A percentile compares a stretch with the other conserved stretches of the same genome.
Evolutionary conservation across 1,140 invertebrate genomes (phyloP).

Genomic region (Ceratina australensis): DNA sequence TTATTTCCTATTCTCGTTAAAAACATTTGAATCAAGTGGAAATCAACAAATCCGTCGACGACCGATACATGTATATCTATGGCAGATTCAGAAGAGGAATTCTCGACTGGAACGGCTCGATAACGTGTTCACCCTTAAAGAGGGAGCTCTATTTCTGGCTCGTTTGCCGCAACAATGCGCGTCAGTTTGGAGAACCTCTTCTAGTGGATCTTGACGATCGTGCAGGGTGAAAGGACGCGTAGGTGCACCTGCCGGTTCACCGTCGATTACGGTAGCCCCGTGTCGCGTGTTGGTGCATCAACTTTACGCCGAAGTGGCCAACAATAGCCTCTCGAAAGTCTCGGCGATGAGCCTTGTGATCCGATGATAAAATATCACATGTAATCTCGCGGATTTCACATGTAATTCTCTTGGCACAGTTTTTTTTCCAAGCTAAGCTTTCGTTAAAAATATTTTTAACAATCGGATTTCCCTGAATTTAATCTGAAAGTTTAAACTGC

Average conservation of each 20-base stretch:
- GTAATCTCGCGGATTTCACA: too few species aligned
- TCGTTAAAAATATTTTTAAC: too few species aligned
- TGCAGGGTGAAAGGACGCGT: background rate
- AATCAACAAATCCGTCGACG: constrained; percentile 3
- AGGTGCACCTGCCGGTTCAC: constrained; percentile 4
- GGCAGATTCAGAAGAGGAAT: background rate
- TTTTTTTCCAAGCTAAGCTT: too few species aligned
- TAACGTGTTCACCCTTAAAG: background rate
- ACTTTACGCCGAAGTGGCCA: constrained; percentile 54
- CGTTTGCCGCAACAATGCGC: constrained; percentile 10
- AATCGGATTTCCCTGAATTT: too few species aligned
- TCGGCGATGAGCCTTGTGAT: background rate
- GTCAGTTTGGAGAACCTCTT: constrained; percentile 13
- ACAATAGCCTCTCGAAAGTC: constrained; percentile 47
- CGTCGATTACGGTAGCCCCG: constrained; percentile 13
- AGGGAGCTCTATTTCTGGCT: constrained; percentile 13
- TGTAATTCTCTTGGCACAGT: too few species aligned
- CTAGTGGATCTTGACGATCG: background rate
- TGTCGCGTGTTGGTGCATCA: constrained; percentile 42
- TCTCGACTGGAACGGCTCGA: background rate
- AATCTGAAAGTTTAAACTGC: too few species aligned
- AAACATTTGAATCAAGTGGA: background rate
- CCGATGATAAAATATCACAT: too few species aligned
- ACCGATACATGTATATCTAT: background rate
- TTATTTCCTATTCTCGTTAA: background rate